phyloP scores from a whole-genome alignment of 92 coral and sea anemone species.

The Actinernus sp. region DNA sequence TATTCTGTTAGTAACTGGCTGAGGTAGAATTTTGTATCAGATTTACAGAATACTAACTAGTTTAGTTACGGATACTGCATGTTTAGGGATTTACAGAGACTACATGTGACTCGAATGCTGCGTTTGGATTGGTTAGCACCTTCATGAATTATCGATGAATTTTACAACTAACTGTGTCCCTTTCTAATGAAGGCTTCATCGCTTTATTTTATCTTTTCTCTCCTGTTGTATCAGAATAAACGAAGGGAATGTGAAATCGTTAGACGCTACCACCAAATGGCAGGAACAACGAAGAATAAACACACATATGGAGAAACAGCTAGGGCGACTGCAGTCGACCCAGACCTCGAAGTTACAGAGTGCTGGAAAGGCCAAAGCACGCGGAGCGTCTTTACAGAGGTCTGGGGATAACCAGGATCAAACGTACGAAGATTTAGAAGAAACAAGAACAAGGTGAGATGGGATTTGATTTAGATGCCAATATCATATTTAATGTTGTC shows the following conservation, averaged over 20 bases:
- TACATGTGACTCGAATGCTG: no score
- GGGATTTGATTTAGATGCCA: not conserved
- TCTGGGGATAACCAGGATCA: conserved; percentile 19
- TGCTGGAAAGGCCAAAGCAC: conserved; percentile 16
- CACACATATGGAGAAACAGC: conserved; percentile 87
- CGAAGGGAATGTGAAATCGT: conserved; percentile 66
- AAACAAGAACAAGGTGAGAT: conserved; percentile 72
- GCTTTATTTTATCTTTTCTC: no score
- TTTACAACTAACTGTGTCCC: no score
- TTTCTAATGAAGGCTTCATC: no score
- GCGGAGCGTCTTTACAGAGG: conserved; percentile 30
- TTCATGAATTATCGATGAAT: no score
- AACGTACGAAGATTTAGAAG: conserved; percentile 60
- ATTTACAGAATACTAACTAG: no score
- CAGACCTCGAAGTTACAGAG: conserved; percentile 20
- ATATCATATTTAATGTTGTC: no score
- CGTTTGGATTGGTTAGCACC: no score
- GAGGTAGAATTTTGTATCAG: no score
- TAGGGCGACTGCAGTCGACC: conserved; percentile 71
- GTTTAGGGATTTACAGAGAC: no score
- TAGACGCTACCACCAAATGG: conserved; percentile 68
- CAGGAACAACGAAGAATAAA: conserved; percentile 85
- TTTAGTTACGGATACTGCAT: no score
- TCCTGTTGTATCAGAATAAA: conserved; percentile 48
- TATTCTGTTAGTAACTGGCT: no score